Conservation (phyloP, 2,888 invertebrate species). For the Apocheima hispidaria region DNA sequence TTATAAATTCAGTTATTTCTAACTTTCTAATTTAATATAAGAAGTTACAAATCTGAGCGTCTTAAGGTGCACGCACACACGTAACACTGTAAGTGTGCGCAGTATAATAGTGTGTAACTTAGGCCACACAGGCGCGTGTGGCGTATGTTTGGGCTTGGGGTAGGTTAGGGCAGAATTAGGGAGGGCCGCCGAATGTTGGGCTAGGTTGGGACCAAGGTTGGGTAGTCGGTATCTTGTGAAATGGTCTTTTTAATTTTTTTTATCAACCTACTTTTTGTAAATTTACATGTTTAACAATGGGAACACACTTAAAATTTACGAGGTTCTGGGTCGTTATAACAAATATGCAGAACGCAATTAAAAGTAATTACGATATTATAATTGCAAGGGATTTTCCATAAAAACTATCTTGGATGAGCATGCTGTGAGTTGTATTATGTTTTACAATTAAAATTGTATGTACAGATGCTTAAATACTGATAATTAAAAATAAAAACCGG, state of each 20-base stretch:
- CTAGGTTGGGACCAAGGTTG: conserved; percentile 77
- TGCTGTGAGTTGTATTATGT: no score
- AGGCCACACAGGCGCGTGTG: conserved; percentile 49
- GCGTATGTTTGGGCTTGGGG: conserved; percentile 72
- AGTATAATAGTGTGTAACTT: background rate
- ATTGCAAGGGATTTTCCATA: no score
- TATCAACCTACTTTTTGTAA: no score
- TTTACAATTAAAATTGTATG: no score
- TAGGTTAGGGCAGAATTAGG: conserved; percentile 81
- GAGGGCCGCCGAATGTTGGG: conserved; percentile 80
- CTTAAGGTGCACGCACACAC: conserved; percentile 41
- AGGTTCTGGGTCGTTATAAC: no score
- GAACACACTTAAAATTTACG: no score
- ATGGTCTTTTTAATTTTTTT: conserved; percentile 47
- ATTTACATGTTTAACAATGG: no score
- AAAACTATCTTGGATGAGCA: no score
- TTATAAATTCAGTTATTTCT: background rate
- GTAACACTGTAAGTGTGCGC: conserved; percentile 23
- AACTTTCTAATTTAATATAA: background rate
- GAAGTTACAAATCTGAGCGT: conserved; percentile 41
- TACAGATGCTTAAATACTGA: no score
- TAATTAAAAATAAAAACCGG: no score
- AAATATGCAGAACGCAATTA: no score
- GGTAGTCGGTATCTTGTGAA: conserved; percentile 56
- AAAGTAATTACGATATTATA: no score